Evolutionary conservation across 2,888 invertebrate species (phyloP).

Genomic region (Dicranocentrus wangi): DNA sequence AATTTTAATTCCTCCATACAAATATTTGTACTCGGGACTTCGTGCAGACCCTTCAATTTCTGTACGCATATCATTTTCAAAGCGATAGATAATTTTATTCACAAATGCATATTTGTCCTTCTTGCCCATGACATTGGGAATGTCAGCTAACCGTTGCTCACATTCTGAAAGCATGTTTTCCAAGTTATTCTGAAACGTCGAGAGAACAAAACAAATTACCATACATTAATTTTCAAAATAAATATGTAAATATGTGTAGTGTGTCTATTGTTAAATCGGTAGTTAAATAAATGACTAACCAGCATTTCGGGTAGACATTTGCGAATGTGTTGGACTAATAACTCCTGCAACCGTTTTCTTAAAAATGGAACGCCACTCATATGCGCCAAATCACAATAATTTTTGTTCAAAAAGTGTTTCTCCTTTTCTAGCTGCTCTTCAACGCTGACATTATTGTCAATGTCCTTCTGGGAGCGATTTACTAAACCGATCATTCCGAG

Average conservation of each 20-base stretch:
- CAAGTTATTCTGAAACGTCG: constrained; percentile 13
- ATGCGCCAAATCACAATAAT: constrained; percentile 96
- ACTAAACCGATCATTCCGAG: constrained; percentile 99
- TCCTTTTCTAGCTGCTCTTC: constrained; percentile 93
- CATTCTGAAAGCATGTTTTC: not conserved
- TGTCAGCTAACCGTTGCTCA: not conserved
- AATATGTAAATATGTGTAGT: too few species aligned
- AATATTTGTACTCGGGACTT: constrained; percentile 22
- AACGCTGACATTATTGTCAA: constrained; percentile 74
- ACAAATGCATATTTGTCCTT: constrained; percentile 29
- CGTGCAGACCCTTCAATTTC: constrained; percentile 43
- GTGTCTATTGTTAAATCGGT: too few species aligned
- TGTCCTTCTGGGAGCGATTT: constrained; percentile 98
- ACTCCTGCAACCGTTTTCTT: constrained; percentile 80
- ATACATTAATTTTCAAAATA: too few species aligned
- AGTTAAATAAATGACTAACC: too few species aligned
- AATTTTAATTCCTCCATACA: constrained; percentile 44
- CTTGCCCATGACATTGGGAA: constrained; percentile 14
- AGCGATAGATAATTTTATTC: constrained; percentile 2
- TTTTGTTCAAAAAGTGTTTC: constrained; percentile 92
- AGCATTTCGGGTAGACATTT: constrained; percentile 97
- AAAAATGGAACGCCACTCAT: constrained; percentile 92
- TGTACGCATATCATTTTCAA: constrained; percentile 22
- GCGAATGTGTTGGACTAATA: constrained; percentile 98
- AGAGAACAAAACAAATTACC: not conserved